Base-by-base conservation (phyloP, 64 coral and sea anemone genomes). In the Montipora cactus region DNA sequence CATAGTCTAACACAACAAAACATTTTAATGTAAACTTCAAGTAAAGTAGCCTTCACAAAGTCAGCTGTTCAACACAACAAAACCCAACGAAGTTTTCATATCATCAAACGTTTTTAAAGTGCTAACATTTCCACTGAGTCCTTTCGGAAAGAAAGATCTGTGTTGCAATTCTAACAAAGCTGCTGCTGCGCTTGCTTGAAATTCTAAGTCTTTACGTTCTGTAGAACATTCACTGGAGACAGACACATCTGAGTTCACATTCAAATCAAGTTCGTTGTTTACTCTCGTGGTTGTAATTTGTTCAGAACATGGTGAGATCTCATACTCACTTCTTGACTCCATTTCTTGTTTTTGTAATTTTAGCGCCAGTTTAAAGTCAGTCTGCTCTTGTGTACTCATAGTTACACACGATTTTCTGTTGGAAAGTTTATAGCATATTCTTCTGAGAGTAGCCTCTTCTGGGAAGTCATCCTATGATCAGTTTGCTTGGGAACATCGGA, bases 291-390 rank as follows among this genome's bases (percentile, higher is more conserved):
- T 69, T 69, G 67, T 69, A 37, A 69, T 18, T 69, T 1, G 13
- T 37, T 75, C 73, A 9, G 73, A 75, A 9, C 73, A 75, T 75
- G 73, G 25, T 44, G 73, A 75, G 73, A 44, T 75, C 73, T 75
- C 57, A 59, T 4, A 66, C 11, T 66, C 58, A 46, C 4, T 67
- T 66, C 7, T 5, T 90, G 88, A 90, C 72, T 64, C 80, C 13
- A 92, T 83, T 84, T 92, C 79, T 92, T 92, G 8, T 92, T 92
- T 80, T 84, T 92, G 90, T 52, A 84, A 49, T 84, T 74, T 57
- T 51, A 92, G 70, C 0, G 80, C 79, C 1, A 92, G 79, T 13
- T 59, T 51, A 47, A 92, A 92, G 68, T 92, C 79, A 72, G 2
- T 19, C 59, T 84, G 23, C 28, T 83, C 90, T 74, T 83, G 79